Evolutionary conservation across 2,113 vertebrate species (phyloP), one percentile per base, ranked within the genome.

Genomic region (Plecturocebus donacophilus): DNA sequence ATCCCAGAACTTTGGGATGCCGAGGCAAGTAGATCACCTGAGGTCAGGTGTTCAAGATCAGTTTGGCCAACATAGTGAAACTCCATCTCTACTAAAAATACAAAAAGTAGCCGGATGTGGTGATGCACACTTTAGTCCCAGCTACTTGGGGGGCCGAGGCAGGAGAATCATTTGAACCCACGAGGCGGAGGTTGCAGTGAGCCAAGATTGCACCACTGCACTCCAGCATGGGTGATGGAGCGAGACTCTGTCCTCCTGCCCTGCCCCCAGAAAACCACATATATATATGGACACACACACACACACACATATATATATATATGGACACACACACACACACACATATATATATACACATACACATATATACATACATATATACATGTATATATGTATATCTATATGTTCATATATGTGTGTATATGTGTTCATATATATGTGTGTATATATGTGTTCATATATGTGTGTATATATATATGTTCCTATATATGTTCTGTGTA

Each of bases 321-420:
- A 47, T 12, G 10, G 9, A 47, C 2, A 12, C 2, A 49, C 11
- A 49, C 47, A 49, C 16, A 52, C 16, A 52, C 52, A 52, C 3
- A 49, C 3, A 49, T 13, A 2, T 14, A 49, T 16, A 49, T 5
- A 52, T 4, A 16, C 49, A 52, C 49, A 52, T 52, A 52, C 17
- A 52, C 6, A 52, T 5, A 52, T 1, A 52, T 5, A 17, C 17
- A 52, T 52, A 52, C 5, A 17, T 49, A 14, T 2, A 49, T 14
- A 14, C 12, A 49, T 2, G 2, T 47, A 10, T 47, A 47, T 10
- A 49, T 2, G 2, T 2, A 12, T 2, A 49, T 2, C 11, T 13
- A 49, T 49, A 49, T 2, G 8, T 14, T 13, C 3, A 49, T 4
- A 49, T 49, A 49, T 14, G 3, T 0, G 4, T 11, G 3, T 14